Conservation (phyloP, 2,888 invertebrate species). For the Drosophila robusta region DNA sequence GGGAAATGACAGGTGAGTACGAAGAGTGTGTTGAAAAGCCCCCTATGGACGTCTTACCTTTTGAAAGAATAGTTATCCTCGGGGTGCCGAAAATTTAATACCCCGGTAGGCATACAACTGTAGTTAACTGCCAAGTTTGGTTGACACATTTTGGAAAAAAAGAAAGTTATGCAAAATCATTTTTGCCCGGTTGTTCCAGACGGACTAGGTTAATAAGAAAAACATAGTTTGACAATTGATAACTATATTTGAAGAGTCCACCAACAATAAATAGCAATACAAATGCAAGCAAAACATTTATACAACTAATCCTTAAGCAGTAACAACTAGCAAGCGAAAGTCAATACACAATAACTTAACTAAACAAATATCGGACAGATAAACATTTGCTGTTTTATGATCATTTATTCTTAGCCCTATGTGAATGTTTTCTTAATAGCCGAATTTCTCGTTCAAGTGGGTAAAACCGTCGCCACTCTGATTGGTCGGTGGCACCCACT, state of each 20-base stretch:
- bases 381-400: not conserved
- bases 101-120: too few relatives aligned
- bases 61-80: not conserved
- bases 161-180: too few relatives aligned
- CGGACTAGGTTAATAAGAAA: too few relatives aligned
- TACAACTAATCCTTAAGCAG: not conserved
- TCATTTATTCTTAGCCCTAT: constrained; percentile 9
- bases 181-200: too few relatives aligned
- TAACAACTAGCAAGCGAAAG: not conserved
- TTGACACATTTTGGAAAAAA: too few relatives aligned
- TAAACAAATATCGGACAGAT: not conserved
- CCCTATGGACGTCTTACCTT: not conserved
- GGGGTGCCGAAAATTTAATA: too few relatives aligned
- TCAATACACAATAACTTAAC: not conserved
- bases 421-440: constrained; percentile 87
- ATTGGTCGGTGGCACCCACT: constrained; percentile 91
- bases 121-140: too few relatives aligned
- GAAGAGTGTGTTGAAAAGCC: constrained; percentile 39
- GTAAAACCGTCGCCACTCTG: constrained; percentile 93
- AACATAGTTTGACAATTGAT: not conserved
- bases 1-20: constrained; percentile 35
- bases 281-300: not conserved
- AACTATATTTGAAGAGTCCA: not conserved
- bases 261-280: not conserved
- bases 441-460: constrained; percentile 90